Evolutionary conservation across 2,888 invertebrate genomes (phyloP).

Genomic region (Hypena proboscidalis): DNA sequence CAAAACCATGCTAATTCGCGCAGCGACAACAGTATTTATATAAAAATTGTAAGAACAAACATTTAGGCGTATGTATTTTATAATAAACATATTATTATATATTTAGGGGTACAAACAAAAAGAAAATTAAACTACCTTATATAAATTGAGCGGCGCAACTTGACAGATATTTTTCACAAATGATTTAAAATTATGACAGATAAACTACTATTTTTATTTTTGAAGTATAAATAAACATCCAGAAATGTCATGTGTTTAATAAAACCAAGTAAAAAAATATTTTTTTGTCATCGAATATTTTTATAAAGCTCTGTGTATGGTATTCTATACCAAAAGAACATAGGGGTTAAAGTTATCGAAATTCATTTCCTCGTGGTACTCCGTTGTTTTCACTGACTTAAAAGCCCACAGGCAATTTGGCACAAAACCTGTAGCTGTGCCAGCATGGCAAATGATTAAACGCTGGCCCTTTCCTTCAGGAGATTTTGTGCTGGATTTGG

Average conservation of each 20-base stretch:
- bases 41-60: constrained; percentile 1
- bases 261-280: constrained; percentile 3
- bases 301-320: constrained; percentile 13
- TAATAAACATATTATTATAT: constrained; percentile 8
- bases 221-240: constrained; percentile 1
- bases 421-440: too few relatives aligned
- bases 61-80: constrained; percentile 2
- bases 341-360: constrained; percentile 5
- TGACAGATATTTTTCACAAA: constrained; percentile 21
- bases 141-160: constrained; percentile 16
- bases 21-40: constrained; percentile 4
- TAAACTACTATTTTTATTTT: constrained; percentile 4
- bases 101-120: constrained; percentile 7
- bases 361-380: too few relatives aligned
- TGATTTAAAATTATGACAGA: constrained; percentile 21
- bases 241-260: constrained; percentile 5
- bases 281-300: constrained; percentile 7
- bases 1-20: constrained; percentile 13
- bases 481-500: too few relatives aligned
- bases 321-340: constrained; percentile 14
- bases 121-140: constrained; percentile 17
- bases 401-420: too few relatives aligned
- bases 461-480: too few relatives aligned
- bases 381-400: too few relatives aligned
- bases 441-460: too few relatives aligned